phyloP scores from a whole-genome alignment of 1,140 invertebrate genomes.

The Heliconius melpomene region DNA sequence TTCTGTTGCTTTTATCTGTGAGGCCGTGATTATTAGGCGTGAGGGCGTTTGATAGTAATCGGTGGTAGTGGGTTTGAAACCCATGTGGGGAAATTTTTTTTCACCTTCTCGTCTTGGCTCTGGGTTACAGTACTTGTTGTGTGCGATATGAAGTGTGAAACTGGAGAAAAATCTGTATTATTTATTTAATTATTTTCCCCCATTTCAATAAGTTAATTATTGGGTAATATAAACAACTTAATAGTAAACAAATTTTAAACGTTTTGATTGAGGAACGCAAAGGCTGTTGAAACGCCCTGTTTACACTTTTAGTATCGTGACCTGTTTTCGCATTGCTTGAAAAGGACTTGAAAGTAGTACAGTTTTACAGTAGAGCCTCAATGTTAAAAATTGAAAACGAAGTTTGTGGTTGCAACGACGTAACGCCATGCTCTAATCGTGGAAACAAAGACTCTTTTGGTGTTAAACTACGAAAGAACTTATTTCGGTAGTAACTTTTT shows the following conservation, averaged over 20 bases:
- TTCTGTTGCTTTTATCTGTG: neutral
- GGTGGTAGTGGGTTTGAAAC: too few species aligned
- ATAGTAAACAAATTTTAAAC: neutral
- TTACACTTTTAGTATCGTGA: slow-evolving; percentile 41
- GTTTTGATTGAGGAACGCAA: slow-evolving; percentile 13
- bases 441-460: slow-evolving; percentile 49
- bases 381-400: slow-evolving; percentile 51
- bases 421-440: slow-evolving; percentile 44
- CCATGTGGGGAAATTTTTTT: too few species aligned
- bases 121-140: too few species aligned
- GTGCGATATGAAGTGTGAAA: too few species aligned
- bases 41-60: too few species aligned
- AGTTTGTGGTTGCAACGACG: slow-evolving; percentile 48
- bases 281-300: slow-evolving; percentile 30
- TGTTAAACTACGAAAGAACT: slow-evolving; percentile 30
- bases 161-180: neutral
- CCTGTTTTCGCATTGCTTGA: slow-evolving; percentile 39
- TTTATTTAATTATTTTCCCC: neutral
- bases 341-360: slow-evolving; percentile 37
- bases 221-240: neutral
- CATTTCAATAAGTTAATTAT: neutral
- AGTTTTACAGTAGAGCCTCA: slow-evolving; percentile 34
- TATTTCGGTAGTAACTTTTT: slow-evolving; percentile 34
- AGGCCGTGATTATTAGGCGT: too few species aligned
- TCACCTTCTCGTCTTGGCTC: too few species aligned